Conservation (phyloP, 2,113 vertebrate genomes). For the Leptobrachium ailaonicum region DNA sequence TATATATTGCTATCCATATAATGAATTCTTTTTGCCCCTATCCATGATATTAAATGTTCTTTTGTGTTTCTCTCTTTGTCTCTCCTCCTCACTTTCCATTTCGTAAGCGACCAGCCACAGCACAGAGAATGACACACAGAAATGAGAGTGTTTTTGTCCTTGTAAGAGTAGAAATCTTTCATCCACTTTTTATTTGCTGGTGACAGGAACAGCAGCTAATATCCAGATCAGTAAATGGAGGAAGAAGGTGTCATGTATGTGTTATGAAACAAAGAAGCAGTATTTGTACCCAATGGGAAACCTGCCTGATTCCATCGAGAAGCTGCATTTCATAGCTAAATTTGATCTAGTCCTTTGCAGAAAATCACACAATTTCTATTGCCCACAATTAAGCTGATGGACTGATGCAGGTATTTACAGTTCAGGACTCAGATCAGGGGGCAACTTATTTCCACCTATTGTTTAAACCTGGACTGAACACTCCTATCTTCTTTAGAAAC, state of each 20-base stretch:
- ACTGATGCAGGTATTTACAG: neutral
- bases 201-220: slow-evolving; percentile 8
- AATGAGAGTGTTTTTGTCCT: slow-evolving; percentile 9
- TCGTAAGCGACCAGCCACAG: slow-evolving; percentile 1
- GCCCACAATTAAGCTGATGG: slow-evolving; percentile 5
- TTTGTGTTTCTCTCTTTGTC: slow-evolving; percentile 1
- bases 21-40: neutral
- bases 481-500: neutral
- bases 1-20: neutral
- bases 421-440: neutral
- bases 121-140: slow-evolving; percentile 31
- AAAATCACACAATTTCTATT: neutral
- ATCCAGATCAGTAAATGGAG: slow-evolving; percentile 29
- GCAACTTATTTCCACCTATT: neutral
- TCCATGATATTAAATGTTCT: neutral
- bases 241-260: slow-evolving; percentile 36
- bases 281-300: slow-evolving; percentile 28
- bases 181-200: slow-evolving; percentile 12
- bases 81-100: slow-evolving; percentile 40
- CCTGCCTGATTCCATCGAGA: slow-evolving; percentile 26
- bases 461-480: neutral
- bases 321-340: slow-evolving; percentile 22
- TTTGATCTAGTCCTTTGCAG: slow-evolving; percentile 3
- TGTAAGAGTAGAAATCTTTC: slow-evolving; percentile 27
- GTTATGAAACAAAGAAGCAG: slow-evolving; percentile 39